These are phyloP conservation scores for Mechanitis messenoides DNA, from an alignment of 2,888 invertebrate genomes.

Conservation along the genomic window DNA sequence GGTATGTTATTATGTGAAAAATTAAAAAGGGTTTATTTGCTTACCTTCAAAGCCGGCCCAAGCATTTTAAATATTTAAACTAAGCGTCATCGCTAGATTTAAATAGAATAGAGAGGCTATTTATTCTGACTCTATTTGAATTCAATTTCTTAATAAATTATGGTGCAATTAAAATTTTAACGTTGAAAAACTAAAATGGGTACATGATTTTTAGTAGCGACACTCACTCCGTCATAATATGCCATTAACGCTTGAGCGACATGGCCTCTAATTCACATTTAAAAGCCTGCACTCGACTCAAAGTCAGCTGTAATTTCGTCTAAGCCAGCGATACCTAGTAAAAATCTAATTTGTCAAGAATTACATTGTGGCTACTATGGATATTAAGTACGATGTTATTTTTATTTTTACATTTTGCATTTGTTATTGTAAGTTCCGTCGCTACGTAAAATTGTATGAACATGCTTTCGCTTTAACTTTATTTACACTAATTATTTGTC, in stretches of 20 bases:
- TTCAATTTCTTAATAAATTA: constrained; percentile 11
- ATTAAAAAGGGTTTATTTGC: constrained; percentile 46
- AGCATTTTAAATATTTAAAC: constrained; percentile 29
- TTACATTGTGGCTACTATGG: constrained; percentile 53
- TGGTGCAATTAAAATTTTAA: constrained; percentile 12
- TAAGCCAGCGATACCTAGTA: constrained; percentile 68
- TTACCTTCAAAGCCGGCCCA: constrained; percentile 41
- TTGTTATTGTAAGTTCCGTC: not conserved
- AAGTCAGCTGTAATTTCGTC: constrained; percentile 73
- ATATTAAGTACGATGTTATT: constrained; percentile 31
- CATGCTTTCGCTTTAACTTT: too few species aligned
- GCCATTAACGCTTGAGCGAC: constrained; percentile 69
- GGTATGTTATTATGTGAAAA: constrained; percentile 45
- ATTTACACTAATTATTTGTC: too few species aligned
- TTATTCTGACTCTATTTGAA: constrained; percentile 4
- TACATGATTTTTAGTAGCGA: constrained; percentile 61
- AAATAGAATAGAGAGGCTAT: constrained; percentile 1
- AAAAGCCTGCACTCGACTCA: constrained; percentile 75
- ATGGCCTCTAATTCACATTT: constrained; percentile 71
- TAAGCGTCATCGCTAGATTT: constrained; percentile 23
- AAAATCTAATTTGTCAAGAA: constrained; percentile 75
- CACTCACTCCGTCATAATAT: constrained; percentile 70
- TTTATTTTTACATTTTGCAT: not conserved
- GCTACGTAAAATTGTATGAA: too few species aligned
- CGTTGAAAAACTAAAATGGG: constrained; percentile 44